These are phyloP conservation scores for Lagenorhynchus albirostris DNA, from an alignment of 2,113 vertebrate species.

Conservation along the genomic window DNA sequence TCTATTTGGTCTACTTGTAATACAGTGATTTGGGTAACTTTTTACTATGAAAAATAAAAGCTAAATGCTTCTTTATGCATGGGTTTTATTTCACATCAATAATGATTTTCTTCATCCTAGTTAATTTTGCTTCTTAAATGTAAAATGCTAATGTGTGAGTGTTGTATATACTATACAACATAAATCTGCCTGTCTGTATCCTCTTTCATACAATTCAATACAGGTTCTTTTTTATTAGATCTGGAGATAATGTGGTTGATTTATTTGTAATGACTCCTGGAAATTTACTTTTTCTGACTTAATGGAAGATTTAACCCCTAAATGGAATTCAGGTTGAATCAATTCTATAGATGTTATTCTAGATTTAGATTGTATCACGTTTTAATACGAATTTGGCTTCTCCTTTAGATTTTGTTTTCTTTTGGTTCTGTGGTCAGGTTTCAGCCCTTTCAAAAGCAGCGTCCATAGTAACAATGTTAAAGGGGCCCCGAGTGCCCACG, in stretches of 20 bases:
- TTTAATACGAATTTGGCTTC: neutral
- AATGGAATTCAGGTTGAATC: neutral
- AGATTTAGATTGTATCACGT: neutral
- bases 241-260: neutral
- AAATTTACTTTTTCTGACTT: neutral
- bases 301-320: neutral
- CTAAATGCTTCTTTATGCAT: neutral
- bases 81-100: neutral
- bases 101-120: neutral
- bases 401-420: neutral
- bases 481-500: accelerated
- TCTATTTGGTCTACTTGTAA: slow-evolving; percentile 28
- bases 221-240: neutral
- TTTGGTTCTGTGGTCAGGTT: neutral
- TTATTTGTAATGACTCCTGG: neutral
- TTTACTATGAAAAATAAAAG: slow-evolving; percentile 32
- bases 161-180: neutral
- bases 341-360: neutral
- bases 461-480: neutral
- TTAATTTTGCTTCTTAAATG: slow-evolving; percentile 4
- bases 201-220: neutral
- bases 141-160: neutral
- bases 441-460: neutral
- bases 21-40: slow-evolving; percentile 25
- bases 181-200: neutral